Evolutionary conservation across 2,888 invertebrate genomes (phyloP).

Genomic region (Tyria jacobaeae): DNA sequence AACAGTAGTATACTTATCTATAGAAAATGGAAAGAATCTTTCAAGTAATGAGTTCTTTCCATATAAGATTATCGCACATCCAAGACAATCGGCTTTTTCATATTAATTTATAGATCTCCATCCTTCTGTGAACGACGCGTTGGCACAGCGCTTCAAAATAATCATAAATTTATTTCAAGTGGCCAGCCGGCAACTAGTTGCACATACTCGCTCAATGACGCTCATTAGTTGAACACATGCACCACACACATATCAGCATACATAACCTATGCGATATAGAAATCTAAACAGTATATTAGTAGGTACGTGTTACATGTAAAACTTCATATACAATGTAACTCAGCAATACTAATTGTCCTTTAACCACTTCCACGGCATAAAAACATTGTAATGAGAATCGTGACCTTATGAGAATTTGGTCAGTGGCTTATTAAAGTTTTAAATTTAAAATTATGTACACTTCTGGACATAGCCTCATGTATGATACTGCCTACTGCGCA

Average conservation of each 20-base stretch:
- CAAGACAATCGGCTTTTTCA: conserved; percentile 31
- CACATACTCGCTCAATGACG: conserved; percentile 58
- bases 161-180: conserved; percentile 78
- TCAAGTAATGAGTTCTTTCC: conserved; percentile 27
- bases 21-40: conserved; percentile 28
- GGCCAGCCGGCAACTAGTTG: conserved; percentile 54
- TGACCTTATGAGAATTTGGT: conserved; percentile 6
- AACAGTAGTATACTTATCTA: conserved; percentile 20
- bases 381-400: conserved; percentile 9
- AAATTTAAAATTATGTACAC: too few species aligned
- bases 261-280: not conserved
- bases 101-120: conserved; percentile 46
- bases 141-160: conserved; percentile 75
- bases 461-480: too few species aligned
- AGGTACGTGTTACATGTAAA: not conserved
- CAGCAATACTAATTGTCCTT: conserved; percentile 16
- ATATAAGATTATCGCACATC: conserved; percentile 41
- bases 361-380: conserved; percentile 18
- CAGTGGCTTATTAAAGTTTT: not conserved
- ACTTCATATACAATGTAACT: conserved; percentile 7
- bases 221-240: conserved; percentile 49
- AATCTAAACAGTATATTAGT: not conserved
- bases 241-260: conserved; percentile 24
- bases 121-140: conserved; percentile 69
- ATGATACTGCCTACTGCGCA: too few species aligned